Conservation (phyloP, 2,797 vertebrate species). For the Lycodopsis pacificus region DNA sequence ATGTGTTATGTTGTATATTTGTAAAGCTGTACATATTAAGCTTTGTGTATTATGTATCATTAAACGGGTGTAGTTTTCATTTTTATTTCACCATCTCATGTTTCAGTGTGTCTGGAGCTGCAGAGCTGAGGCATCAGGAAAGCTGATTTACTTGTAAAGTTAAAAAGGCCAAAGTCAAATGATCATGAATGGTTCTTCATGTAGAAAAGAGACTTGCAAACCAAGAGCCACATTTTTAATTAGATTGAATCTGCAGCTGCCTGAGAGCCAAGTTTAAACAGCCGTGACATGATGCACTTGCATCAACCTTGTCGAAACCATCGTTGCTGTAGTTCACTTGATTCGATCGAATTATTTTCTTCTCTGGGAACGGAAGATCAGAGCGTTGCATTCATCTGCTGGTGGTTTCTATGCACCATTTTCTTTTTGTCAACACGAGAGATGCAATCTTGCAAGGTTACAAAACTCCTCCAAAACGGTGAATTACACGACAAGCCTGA, state of each 20-base stretch:
- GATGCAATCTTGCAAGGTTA: constrained; percentile 16
- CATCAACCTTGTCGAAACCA: constrained; percentile 24
- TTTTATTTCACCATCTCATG: neutral
- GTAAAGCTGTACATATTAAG: neutral
- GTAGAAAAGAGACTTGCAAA: neutral
- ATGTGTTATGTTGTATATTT: neutral
- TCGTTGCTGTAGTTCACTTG: constrained; percentile 3
- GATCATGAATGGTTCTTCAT: neutral
- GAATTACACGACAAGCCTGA: neutral
- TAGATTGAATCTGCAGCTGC: constrained; percentile 5
- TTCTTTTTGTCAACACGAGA: constrained; percentile 11
- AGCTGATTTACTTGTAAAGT: neutral
- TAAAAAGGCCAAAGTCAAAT: neutral
- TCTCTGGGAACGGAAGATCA: neutral
- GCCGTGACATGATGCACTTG: constrained; percentile 11
- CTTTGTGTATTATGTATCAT: neutral
- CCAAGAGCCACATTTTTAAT: neutral
- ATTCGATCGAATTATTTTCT: constrained; percentile 21
- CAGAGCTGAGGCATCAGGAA: neutral
- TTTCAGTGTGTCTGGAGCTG: neutral
- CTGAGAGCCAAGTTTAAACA: constrained; percentile 1
- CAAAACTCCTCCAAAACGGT: constrained; percentile 7
- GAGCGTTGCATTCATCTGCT: neutral
- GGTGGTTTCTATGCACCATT: constrained; percentile 21
- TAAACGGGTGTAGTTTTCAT: neutral